Evolutionary conservation across 2,888 invertebrate species (phyloP).

Genomic region (Seira ritae): DNA sequence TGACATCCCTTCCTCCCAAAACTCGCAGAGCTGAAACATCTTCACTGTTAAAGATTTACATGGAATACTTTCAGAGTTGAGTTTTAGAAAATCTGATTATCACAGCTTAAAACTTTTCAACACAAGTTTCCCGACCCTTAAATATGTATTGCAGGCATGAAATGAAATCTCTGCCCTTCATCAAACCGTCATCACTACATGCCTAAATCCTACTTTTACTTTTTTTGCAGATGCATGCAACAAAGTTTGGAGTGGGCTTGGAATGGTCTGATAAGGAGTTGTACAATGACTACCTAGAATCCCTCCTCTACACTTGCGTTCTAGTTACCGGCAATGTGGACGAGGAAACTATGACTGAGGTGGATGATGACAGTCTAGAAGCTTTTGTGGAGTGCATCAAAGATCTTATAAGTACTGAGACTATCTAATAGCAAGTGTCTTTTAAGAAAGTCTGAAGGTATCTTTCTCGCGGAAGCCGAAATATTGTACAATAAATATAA

Average conservation of each 20-base stretch:
- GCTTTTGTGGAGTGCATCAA: slow-evolving; percentile 50
- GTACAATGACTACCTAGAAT: slow-evolving; percentile 40
- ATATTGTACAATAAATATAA: neutral
- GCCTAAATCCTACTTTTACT: neutral
- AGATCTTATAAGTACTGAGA: slow-evolving; percentile 38
- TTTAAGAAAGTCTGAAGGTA: no score
- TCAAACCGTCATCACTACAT: neutral
- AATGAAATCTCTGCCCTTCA: neutral
- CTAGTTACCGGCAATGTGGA: slow-evolving; percentile 43
- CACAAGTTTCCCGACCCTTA: neutral
- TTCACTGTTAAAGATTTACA: slow-evolving; percentile 43
- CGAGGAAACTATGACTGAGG: slow-evolving; percentile 17
- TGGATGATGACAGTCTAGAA: slow-evolving; percentile 40
- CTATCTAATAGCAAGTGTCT: slow-evolving; percentile 26
- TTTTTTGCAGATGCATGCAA: slow-evolving; percentile 15
- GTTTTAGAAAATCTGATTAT: neutral
- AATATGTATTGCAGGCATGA: neutral
- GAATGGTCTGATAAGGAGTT: slow-evolving; percentile 42
- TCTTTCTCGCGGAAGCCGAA: no score
- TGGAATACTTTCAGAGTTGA: slow-evolving; percentile 50
- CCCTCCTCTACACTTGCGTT: slow-evolving; percentile 48
- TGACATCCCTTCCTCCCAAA: slow-evolving; percentile 48
- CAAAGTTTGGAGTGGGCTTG: slow-evolving; percentile 37
- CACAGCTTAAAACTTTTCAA: neutral
- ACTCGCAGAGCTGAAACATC: slow-evolving; percentile 41